Conservation (phyloP, 2,797 vertebrate species). For the Sphenopsis melanotis region DNA sequence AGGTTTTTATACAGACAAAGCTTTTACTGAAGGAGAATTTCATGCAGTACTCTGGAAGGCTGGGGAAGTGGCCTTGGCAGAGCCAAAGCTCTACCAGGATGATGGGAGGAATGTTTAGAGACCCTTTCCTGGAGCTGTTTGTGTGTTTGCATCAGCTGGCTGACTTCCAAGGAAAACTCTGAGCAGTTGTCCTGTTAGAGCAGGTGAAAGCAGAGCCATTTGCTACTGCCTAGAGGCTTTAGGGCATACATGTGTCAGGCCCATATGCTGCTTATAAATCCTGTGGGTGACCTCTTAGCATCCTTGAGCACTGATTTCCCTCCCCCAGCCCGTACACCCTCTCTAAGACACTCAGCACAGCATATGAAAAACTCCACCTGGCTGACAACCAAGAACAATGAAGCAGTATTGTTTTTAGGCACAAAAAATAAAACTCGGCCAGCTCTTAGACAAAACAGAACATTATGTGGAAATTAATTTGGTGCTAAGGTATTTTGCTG, state of each 20-base stretch:
- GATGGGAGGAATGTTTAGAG: conserved; percentile 10
- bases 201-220: conserved; percentile 69
- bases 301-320: conserved; percentile 41
- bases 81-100: background rate
- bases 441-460: conserved; percentile 72
- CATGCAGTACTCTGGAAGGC: background rate
- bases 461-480: conserved; percentile 68
- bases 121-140: conserved; percentile 37
- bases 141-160: conserved; percentile 57
- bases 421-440: conserved; percentile 61
- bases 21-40: background rate
- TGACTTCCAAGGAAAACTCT: conserved; percentile 62
- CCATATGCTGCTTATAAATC: conserved; percentile 70
- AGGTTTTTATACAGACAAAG: background rate
- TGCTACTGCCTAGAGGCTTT: conserved; percentile 66
- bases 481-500: conserved; percentile 62
- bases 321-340: background rate
- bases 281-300: conserved; percentile 62
- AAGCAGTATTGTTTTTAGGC: conserved; percentile 67
- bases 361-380: conserved; percentile 66
- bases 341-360: conserved; percentile 14
- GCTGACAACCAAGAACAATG: conserved; percentile 72
- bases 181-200: conserved; percentile 71
- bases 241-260: conserved; percentile 55
- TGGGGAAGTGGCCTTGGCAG: background rate